Evolutionary conservation across 1,140 invertebrate species (phyloP).

Genomic region (Leptopilina boulardi): DNA sequence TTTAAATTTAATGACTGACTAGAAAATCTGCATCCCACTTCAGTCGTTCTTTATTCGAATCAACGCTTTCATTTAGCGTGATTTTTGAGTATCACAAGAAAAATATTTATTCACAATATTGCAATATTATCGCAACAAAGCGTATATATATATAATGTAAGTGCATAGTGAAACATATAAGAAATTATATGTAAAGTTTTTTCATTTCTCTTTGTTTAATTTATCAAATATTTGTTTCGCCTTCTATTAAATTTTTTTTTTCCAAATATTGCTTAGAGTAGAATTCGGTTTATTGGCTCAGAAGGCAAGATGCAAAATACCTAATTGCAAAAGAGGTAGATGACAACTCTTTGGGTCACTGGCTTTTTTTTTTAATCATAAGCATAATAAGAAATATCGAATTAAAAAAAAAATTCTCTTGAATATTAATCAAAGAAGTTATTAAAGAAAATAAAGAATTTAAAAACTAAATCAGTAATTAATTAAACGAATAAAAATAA

Average conservation of each 20-base stretch:
- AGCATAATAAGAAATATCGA: constrained; percentile 2
- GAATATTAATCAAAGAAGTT: neutral
- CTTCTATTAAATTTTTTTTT: neutral
- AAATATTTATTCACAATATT: constrained; percentile 34
- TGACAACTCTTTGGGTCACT: neutral
- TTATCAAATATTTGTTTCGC: neutral
- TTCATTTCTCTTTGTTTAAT: constrained; percentile 1
- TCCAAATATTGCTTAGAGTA: neutral
- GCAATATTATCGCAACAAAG: constrained; percentile 10
- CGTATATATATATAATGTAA: no score
- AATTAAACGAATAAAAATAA: no score
- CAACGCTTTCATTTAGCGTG: constrained; percentile 28
- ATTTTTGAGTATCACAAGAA: constrained; percentile 41
- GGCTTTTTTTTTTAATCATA: neutral
- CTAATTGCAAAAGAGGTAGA: constrained; percentile 23
- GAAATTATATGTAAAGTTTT: neutral
- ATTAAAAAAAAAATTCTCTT: neutral
- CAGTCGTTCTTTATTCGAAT: constrained; percentile 34
- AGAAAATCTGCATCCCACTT: constrained; percentile 40
- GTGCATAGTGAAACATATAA: constrained; percentile 14
- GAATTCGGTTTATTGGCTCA: constrained; percentile 2
- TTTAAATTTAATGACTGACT: constrained; percentile 37
- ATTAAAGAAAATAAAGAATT: no score
- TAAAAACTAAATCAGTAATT: no score
- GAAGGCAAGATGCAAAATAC: constrained; percentile 13